phyloP scores from a whole-genome alignment of 1,140 invertebrate genomes.

The Calosoma granatense region DNA sequence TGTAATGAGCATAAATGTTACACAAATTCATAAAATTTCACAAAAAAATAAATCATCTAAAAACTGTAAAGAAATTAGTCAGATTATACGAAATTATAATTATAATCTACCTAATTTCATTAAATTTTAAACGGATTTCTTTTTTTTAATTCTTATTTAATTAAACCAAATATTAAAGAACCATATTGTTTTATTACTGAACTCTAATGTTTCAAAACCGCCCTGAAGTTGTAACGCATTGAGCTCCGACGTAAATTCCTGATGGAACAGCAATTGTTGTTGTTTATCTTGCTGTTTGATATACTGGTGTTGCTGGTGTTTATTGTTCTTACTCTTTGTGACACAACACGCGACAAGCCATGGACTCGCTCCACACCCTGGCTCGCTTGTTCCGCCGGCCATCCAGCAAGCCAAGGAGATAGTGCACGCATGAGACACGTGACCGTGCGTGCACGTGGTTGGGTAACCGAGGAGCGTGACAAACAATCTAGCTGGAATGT shows the following conservation, averaged over 20 bases:
- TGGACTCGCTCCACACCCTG: slow-evolving; percentile 48
- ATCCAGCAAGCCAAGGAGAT: slow-evolving; percentile 62
- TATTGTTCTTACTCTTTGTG: slow-evolving; percentile 17
- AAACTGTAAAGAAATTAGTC: too few relatives aligned
- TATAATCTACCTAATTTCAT: too few relatives aligned
- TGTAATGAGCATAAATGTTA: too few relatives aligned
- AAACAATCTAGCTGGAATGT: slow-evolving; percentile 37
- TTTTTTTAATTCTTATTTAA: too few relatives aligned
- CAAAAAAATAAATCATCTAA: too few relatives aligned
- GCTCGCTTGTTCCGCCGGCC: slow-evolving; percentile 48
- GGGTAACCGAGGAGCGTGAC: slow-evolving; percentile 50
- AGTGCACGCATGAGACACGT: slow-evolving; percentile 47
- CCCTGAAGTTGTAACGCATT: background rate
- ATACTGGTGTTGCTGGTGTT: background rate
- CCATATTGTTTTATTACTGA: too few relatives aligned
- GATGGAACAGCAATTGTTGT: background rate
- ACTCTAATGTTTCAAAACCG: background rate
- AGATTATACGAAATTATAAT: too few relatives aligned
- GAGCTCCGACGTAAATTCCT: background rate
- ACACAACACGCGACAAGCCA: slow-evolving; percentile 62
- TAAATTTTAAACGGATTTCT: too few relatives aligned
- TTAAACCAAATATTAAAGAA: too few relatives aligned
- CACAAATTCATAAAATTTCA: too few relatives aligned
- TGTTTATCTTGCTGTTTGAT: background rate
- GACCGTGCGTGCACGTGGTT: slow-evolving; percentile 44